Conservation (phyloP, 2,888 invertebrate genomes). For the Apotomis betuletana region DNA sequence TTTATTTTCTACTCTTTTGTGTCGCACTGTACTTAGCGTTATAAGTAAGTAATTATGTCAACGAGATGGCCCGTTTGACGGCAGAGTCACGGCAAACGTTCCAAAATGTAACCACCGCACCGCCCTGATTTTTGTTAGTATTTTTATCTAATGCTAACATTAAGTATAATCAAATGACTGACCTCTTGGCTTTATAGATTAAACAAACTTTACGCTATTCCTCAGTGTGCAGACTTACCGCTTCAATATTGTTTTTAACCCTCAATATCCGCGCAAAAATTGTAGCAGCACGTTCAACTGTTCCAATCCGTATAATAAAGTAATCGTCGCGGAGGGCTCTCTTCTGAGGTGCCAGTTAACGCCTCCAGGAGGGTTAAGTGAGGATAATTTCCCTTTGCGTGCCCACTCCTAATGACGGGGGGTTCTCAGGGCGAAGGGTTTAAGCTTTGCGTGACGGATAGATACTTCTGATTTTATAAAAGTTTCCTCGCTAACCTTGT, state of each 20-base stretch:
- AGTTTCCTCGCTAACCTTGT: conserved; percentile 43
- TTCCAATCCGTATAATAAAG: conserved; percentile 80
- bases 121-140: no score
- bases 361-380: conserved; percentile 82
- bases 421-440: conserved; percentile 45
- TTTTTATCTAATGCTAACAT: no score
- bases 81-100: no score
- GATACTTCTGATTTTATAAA: conserved; percentile 50
- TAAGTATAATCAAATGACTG: no score
- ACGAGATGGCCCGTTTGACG: no score
- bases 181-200: no score
- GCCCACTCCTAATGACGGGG: conserved; percentile 76
- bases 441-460: conserved; percentile 40
- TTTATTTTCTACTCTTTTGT: no score
- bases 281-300: conserved; percentile 66
- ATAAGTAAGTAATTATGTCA: no score
- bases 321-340: conserved; percentile 76
- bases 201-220: no score
- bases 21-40: no score
- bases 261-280: conserved; percentile 37
- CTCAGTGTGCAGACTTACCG: neutral
- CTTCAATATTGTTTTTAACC: conserved; percentile 11
- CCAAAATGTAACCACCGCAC: no score
- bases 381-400: conserved; percentile 83
- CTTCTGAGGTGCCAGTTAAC: conserved; percentile 81